These are phyloP conservation scores for Zalophus californianus DNA, from an alignment of 2,797 vertebrate species.

Conservation along the genomic window DNA sequence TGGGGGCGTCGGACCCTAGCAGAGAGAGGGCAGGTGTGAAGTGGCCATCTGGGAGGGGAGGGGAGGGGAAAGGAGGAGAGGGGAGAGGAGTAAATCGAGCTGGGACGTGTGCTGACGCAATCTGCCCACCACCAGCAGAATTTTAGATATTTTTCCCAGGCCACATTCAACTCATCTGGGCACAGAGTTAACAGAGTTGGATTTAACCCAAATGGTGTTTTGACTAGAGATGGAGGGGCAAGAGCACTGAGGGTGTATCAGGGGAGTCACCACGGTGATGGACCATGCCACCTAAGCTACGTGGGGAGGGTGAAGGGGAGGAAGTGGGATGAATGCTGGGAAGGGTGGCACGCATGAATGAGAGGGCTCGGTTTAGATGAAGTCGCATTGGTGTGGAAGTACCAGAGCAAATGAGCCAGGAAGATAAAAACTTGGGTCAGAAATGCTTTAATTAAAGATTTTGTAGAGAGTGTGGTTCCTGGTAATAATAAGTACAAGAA, in stretches of 20 bases:
- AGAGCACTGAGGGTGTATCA: not conserved
- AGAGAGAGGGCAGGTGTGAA: not conserved
- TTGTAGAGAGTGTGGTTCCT: too few relatives aligned
- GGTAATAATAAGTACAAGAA: not conserved
- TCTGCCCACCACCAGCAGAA: not conserved
- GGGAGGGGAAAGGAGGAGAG: not conserved
- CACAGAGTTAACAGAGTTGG: not conserved
- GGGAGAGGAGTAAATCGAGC: not conserved
- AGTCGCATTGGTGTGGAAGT: accelerated
- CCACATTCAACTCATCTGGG: not conserved
- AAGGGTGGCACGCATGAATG: not conserved
- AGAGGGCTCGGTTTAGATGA: not conserved
- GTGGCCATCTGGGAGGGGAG: accelerated
- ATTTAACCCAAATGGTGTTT: not conserved
- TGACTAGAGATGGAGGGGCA: accelerated
- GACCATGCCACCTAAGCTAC: accelerated
- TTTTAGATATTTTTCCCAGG: not conserved
- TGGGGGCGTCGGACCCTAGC: accelerated
- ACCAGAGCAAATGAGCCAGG: not conserved
- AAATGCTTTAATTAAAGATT: not conserved
- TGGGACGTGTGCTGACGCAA: accelerated
- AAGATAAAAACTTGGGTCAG: not conserved
- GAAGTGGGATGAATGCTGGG: accelerated
- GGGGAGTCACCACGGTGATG: not conserved
- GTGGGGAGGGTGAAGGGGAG: too few relatives aligned